These are phyloP conservation scores for Drosophila subquinaria DNA, from an alignment of 2,888 invertebrate genomes.

Conservation along the genomic window DNA sequence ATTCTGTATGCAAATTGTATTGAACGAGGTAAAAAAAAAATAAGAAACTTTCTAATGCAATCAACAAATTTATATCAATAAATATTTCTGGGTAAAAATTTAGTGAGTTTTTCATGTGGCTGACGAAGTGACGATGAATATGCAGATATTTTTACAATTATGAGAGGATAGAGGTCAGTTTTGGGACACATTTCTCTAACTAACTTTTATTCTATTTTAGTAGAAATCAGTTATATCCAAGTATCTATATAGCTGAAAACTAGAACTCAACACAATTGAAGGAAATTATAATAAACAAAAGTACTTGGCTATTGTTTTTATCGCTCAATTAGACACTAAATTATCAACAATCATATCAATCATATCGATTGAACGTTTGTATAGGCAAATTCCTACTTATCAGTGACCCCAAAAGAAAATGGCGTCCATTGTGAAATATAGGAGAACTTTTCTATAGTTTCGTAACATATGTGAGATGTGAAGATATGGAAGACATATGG, in stretches of 20 bases:
- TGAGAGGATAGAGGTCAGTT: background rate
- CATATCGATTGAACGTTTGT: conserved; percentile 48
- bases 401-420: conserved; percentile 26
- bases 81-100: background rate
- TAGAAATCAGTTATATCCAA: background rate
- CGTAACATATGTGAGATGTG: background rate
- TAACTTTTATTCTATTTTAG: too few relatives aligned
- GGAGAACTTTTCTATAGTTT: conserved; percentile 12
- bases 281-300: conserved; percentile 20
- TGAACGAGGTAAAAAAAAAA: background rate
- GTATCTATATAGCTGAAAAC: background rate
- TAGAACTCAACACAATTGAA: conserved; percentile 18
- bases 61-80: background rate
- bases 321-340: conserved; percentile 51
- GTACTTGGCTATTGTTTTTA: conserved; percentile 16
- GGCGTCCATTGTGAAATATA: conserved; percentile 19
- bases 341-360: conserved; percentile 59
- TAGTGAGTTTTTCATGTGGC: background rate
- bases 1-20: conserved; percentile 10
- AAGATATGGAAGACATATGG: conserved; percentile 22
- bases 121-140: background rate
- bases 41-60: conserved; percentile 43
- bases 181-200: background rate
- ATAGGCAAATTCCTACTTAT: conserved; percentile 46
- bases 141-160: background rate